Conservation (phyloP, 1,140 invertebrate genomes). For the Rhopalosiphum padi region DNA sequence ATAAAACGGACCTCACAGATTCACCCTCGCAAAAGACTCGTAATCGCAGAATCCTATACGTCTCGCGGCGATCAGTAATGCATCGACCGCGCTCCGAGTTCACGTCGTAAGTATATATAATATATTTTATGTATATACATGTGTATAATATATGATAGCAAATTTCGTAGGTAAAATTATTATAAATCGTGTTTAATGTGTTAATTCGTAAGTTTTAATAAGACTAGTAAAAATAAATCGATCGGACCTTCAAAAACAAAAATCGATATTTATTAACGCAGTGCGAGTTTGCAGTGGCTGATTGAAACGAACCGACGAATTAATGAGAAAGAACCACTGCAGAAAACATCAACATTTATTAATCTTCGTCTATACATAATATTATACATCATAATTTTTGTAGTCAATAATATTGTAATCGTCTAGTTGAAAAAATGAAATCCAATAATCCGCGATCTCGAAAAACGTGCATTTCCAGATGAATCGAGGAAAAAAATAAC, state of each 20-base stretch:
- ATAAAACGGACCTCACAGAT: neutral
- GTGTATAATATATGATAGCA: neutral
- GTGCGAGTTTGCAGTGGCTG: neutral
- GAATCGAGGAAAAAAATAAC: neutral
- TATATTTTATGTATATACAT: neutral
- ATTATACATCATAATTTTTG: neutral
- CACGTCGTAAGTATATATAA: neutral
- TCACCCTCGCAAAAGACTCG: conserved; percentile 20
- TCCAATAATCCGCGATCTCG: neutral
- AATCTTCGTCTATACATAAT: no score
- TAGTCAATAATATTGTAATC: no score
- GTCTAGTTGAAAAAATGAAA: no score
- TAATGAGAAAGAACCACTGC: no score
- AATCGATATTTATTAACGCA: neutral
- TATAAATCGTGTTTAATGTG: neutral
- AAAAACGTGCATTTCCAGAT: neutral
- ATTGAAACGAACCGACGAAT: neutral
- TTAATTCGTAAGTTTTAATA: neutral
- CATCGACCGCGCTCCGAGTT: neutral
- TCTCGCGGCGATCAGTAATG: neutral
- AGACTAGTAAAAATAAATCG: no score
- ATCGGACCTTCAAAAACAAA: no score
- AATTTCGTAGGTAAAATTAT: neutral
- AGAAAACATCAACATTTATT: no score
- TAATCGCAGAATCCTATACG: neutral